Evolutionary conservation across 2,113 vertebrate genomes (phyloP).

Genomic region (Suncus etruscus): DNA sequence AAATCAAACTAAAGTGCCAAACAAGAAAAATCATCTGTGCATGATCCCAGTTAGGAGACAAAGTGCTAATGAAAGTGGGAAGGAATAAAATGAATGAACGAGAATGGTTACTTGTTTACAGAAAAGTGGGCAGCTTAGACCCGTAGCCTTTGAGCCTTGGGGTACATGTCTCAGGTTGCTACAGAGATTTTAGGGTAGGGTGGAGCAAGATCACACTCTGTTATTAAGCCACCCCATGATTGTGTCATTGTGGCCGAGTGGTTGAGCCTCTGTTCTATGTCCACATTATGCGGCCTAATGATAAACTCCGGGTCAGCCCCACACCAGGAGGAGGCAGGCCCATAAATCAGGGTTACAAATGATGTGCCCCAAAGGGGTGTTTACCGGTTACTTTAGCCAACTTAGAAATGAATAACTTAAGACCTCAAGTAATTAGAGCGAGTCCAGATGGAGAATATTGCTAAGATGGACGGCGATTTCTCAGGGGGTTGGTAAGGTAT

Average conservation of each 20-base stretch:
- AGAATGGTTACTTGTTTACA: no score
- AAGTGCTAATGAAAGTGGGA: no score
- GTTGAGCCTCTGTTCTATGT: constrained; percentile 55
- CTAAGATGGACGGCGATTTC: constrained; percentile 56
- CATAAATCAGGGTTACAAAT: constrained; percentile 78
- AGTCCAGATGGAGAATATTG: constrained; percentile 43
- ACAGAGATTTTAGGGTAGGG: neutral
- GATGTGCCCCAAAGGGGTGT: constrained; percentile 77
- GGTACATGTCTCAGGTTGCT: no score
- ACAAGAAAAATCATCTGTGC: no score
- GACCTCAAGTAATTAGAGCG: constrained; percentile 71
- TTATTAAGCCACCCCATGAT: constrained; percentile 56
- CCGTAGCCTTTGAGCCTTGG: no score
- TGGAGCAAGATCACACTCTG: constrained; percentile 37
- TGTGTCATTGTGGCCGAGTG: constrained; percentile 40
- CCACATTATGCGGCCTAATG: constrained; percentile 71
- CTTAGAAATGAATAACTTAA: constrained; percentile 73
- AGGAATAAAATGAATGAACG: no score
- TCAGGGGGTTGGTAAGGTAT: constrained; percentile 3
- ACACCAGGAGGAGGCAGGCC: constrained; percentile 56
- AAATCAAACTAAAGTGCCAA: no score
- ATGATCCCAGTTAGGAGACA: no score
- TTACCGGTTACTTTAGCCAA: constrained; percentile 75
- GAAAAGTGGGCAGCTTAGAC: no score
- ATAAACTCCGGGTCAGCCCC: constrained; percentile 67